Conservation (phyloP, 2,113 vertebrate species). For the Uria aalge region DNA sequence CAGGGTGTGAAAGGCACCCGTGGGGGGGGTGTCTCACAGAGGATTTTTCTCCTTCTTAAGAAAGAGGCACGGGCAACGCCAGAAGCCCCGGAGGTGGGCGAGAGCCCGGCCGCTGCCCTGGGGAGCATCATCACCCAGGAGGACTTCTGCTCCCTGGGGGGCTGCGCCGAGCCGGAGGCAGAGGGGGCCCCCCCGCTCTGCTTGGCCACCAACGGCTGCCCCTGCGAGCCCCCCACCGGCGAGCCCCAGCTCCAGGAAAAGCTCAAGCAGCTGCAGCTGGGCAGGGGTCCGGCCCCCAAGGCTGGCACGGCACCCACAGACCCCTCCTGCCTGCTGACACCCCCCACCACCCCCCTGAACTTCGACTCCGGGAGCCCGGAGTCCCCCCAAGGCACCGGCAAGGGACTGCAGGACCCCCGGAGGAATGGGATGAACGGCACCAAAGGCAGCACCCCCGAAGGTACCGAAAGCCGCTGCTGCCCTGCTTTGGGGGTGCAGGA, state of each 20-base stretch:
- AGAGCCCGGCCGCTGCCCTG: not conserved
- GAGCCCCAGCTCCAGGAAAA: conserved; percentile 67
- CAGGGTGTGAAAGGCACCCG: not conserved
- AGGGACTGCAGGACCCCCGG: conserved; percentile 66
- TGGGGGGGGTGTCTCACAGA: not conserved
- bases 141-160: not conserved
- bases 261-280: conserved; percentile 73
- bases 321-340: conserved; percentile 86
- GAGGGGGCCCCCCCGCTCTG: not conserved
- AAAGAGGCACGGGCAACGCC: conserved; percentile 68
- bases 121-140: not conserved
- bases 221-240: not conserved
- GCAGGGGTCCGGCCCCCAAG: conserved; percentile 51
- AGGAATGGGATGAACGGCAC: conserved; percentile 43
- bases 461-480: conserved; percentile 29
- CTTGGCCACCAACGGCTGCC: not conserved
- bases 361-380: conserved; percentile 59
- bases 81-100: conserved; percentile 56
- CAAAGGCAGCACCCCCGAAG: conserved; percentile 68
- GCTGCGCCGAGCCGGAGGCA: not conserved
- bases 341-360: conserved; percentile 86
- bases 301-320: conserved; percentile 37
- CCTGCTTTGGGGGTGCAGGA: not conserved
- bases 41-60: conserved; percentile 48
- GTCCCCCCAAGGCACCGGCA: conserved; percentile 53